Evolutionary conservation across 2,113 vertebrate genomes (phyloP).

Genomic region (Macquaria australasica): DNA sequence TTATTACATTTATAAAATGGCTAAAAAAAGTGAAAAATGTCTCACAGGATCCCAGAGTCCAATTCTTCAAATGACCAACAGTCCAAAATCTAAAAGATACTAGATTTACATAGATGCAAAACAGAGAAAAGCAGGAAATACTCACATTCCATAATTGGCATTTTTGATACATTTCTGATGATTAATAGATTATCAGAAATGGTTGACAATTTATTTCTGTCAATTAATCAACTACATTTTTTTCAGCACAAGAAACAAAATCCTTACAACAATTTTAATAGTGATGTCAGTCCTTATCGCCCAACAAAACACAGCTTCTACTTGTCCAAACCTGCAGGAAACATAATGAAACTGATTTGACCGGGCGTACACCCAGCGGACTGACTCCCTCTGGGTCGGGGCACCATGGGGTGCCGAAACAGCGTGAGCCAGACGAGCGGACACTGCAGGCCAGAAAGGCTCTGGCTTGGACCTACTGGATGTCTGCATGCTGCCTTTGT

Average conservation of each 20-base stretch:
- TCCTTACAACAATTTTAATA: background rate
- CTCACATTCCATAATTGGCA: background rate
- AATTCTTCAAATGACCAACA: too few relatives aligned
- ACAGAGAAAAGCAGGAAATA: background rate
- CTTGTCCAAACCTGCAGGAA: background rate
- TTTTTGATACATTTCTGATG: background rate
- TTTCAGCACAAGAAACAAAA: background rate
- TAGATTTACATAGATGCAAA: background rate
- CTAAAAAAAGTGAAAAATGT: background rate
- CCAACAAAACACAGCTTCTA: background rate
- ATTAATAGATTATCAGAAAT: background rate
- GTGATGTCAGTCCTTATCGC: background rate
- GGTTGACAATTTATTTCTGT: background rate
- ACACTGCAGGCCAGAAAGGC: constrained; percentile 41
- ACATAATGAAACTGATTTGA: constrained; percentile 7
- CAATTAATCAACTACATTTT: background rate
- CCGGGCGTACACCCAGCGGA: constrained; percentile 20
- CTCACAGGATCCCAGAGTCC: too few relatives aligned
- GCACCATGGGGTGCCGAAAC: constrained; percentile 29
- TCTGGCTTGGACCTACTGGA: constrained; percentile 37
- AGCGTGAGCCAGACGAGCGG: constrained; percentile 26
- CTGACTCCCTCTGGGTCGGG: background rate
- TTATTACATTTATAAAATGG: background rate
- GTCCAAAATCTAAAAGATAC: background rate
- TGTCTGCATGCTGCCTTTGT: constrained; percentile 59